Evolutionary conservation across 2,113 vertebrate genomes (phyloP).

Genomic region (Eudyptes chrysolophus): DNA sequence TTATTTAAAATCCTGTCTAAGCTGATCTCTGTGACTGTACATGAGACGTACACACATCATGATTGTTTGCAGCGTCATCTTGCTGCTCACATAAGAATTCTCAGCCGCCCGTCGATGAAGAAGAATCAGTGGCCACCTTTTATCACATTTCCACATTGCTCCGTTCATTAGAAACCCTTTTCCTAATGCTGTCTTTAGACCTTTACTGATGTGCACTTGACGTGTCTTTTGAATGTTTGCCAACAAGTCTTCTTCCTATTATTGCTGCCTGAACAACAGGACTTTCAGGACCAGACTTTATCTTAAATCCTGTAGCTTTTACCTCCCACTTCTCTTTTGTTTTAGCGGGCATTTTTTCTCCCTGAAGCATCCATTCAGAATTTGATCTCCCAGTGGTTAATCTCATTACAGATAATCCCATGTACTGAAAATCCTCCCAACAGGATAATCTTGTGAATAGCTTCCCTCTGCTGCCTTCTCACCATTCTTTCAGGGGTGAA

Average conservation of each 20-base stretch:
- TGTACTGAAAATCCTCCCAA: conserved; percentile 58
- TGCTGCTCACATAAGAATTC: not conserved
- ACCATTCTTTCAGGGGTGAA: conserved; percentile 24
- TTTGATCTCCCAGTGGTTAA: conserved; percentile 57
- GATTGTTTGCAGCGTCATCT: not conserved
- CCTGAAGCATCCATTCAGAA: conserved; percentile 42
- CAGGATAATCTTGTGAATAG: conserved; percentile 49
- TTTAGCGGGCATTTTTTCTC: conserved; percentile 43
- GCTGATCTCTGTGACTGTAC: not conserved
- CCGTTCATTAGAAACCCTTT: not conserved
- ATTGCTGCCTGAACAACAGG: not conserved
- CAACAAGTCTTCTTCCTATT: not conserved
- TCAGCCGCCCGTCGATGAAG: not conserved
- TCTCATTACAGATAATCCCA: conserved; percentile 66
- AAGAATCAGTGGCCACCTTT: not conserved
- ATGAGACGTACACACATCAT: fast-evolving
- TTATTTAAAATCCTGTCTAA: not conserved
- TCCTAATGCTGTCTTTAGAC: not conserved
- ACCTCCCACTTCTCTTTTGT: conserved; percentile 57
- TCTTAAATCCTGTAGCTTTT: conserved; percentile 9
- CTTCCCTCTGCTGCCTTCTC: conserved; percentile 19
- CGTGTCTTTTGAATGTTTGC: not conserved
- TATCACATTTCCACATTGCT: not conserved
- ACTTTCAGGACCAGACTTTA: not conserved
- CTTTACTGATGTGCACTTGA: not conserved